These are phyloP conservation scores for Naja naja DNA, from an alignment of 2,113 vertebrate genomes.

Conservation along the genomic window DNA sequence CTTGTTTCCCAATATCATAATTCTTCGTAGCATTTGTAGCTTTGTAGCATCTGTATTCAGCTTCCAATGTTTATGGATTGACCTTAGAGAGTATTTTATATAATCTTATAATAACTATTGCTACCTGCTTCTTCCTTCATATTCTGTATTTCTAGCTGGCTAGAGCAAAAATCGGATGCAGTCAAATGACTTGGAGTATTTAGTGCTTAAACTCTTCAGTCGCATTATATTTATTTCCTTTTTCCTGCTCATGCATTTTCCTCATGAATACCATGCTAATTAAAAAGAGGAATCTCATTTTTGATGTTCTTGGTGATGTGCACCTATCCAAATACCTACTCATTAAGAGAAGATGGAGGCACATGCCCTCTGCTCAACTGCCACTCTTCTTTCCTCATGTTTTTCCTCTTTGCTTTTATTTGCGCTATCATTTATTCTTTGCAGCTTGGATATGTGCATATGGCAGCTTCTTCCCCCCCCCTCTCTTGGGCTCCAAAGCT, in stretches of 20 bases:
- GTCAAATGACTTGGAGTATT: not conserved
- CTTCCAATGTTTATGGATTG: not conserved
- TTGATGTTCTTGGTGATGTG: not conserved
- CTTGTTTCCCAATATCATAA: not conserved
- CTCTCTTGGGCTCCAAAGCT: not conserved
- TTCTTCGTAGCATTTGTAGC: not conserved
- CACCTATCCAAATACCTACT: conserved; percentile 16
- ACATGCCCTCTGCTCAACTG: not conserved
- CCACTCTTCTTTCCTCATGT: not conserved
- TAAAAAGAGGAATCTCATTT: not conserved
- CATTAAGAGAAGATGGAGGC: not conserved
- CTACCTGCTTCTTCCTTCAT: not conserved
- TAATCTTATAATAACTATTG: not conserved
- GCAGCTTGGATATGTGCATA: not conserved
- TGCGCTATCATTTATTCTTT: not conserved
- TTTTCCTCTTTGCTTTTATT: not conserved
- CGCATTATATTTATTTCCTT: not conserved
- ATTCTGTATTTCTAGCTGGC: not conserved
- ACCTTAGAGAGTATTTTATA: not conserved
- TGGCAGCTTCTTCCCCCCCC: not conserved
- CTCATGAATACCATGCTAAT: not conserved
- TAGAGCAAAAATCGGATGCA: rapidly evolving
- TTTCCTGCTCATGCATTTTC: not conserved
- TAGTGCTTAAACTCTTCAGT: not conserved
- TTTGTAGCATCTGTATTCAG: not conserved